Conservation (phyloP, 2,888 invertebrate genomes). For the Amphimallon solstitiale region DNA sequence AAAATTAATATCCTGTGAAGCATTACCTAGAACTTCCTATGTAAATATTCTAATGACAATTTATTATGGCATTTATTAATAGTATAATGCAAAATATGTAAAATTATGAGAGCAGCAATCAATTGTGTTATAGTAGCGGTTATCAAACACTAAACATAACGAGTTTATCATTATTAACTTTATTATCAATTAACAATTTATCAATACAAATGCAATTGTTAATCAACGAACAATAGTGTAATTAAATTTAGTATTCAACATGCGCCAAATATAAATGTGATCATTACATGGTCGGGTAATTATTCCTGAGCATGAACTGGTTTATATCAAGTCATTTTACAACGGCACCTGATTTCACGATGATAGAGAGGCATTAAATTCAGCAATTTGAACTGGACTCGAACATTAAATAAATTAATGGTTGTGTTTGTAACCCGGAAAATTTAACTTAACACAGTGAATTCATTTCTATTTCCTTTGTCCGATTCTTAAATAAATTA, state of each 20-base stretch:
- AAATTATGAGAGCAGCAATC: background rate
- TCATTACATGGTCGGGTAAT: constrained; percentile 51
- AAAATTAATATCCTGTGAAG: no score
- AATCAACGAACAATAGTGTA: constrained; percentile 44
- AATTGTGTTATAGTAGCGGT: background rate
- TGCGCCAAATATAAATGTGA: constrained; percentile 46
- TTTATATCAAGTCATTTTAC: constrained; percentile 55
- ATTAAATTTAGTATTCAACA: constrained; percentile 42
- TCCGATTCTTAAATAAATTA: constrained; percentile 30
- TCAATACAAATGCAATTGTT: no score
- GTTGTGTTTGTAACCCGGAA: constrained; percentile 53
- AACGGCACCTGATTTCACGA: constrained; percentile 55
- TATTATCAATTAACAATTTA: constrained; percentile 34
- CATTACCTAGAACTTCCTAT: no score
- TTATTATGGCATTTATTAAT: no score
- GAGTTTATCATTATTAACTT: background rate
- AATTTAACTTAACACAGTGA: constrained; percentile 45
- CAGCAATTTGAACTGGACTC: constrained; percentile 51
- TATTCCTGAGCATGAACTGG: constrained; percentile 53
- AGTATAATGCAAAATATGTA: no score
- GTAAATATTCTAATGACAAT: no score
- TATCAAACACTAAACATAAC: background rate
- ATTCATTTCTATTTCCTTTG: constrained; percentile 35
- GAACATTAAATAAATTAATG: constrained; percentile 55
- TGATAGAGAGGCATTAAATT: constrained; percentile 52